These are phyloP conservation scores for Amblyornis subalaris DNA, from an alignment of 2,113 vertebrate species.

Conservation along the genomic window DNA sequence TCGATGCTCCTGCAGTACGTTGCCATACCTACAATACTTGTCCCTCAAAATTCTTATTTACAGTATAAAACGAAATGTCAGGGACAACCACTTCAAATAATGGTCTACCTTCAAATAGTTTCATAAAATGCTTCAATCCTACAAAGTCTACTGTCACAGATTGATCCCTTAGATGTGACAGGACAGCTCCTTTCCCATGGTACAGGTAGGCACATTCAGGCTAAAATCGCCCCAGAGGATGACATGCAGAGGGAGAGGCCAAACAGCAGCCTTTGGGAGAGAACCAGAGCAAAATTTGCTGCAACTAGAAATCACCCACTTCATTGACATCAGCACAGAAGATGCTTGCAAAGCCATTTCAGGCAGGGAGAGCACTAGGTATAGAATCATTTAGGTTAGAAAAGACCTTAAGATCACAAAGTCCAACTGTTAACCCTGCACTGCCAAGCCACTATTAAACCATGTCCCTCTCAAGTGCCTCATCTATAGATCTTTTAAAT, in stretches of 20 bases:
- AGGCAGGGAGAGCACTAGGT: not conserved
- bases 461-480: not conserved
- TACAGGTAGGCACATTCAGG: not conserved
- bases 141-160: not conserved
- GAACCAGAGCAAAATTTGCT: not conserved
- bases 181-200: not conserved
- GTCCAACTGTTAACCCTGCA: not conserved
- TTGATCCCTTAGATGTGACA: not conserved
- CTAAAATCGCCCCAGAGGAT: not conserved
- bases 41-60: not conserved
- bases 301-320: not conserved
- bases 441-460: not conserved
- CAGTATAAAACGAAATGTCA: not conserved
- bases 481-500: not conserved
- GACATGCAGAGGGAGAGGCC: not conserved
- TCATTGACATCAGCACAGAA: not conserved
- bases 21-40: not conserved
- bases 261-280: not conserved
- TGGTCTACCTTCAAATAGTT: not conserved
- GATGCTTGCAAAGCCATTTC: not conserved
- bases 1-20: not conserved
- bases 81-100: not conserved
- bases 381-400: not conserved
- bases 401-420: not conserved
- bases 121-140: not conserved